phyloP scores from a whole-genome alignment of 2,113 vertebrate species.

The Cyphomyrus plagiostoma region DNA sequence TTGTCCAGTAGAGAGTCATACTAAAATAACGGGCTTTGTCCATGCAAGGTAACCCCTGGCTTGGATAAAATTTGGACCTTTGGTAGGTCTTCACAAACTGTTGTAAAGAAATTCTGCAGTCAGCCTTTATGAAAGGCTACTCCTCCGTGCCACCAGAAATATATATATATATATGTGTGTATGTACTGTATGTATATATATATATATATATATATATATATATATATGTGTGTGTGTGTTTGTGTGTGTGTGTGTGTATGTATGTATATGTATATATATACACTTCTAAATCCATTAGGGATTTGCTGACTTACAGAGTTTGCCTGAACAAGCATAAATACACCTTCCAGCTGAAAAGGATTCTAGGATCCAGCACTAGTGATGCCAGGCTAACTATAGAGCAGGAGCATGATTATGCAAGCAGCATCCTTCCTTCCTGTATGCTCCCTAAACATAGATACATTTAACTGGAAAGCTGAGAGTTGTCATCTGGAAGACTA shows the following conservation, averaged over 20 bases:
- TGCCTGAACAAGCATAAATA: slow-evolving; percentile 9
- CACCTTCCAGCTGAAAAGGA: not conserved
- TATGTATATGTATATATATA: too few species aligned
- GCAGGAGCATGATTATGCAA: not conserved
- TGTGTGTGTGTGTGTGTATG: too few species aligned
- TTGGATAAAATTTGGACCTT: not conserved
- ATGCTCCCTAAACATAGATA: not conserved
- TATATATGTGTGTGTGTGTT: not conserved
- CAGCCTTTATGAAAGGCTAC: not conserved
- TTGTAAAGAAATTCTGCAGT: not conserved
- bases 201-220: not conserved
- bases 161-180: not conserved
- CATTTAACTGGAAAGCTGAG: not conserved
- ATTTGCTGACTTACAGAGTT: slow-evolving; percentile 18
- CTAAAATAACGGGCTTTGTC: not conserved
- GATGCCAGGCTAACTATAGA: not conserved
- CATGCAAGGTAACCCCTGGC: not conserved
- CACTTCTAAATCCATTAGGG: slow-evolving; percentile 17
- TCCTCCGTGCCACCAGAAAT: too few species aligned
- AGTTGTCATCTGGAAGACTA: not conserved
- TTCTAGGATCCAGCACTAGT: not conserved
- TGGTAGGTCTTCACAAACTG: not conserved
- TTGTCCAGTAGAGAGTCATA: not conserved
- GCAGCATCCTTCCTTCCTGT: not conserved
- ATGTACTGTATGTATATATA: too few species aligned